Conservation (phyloP, 2,888 invertebrate species). For the Lycocerus yunnanus region DNA sequence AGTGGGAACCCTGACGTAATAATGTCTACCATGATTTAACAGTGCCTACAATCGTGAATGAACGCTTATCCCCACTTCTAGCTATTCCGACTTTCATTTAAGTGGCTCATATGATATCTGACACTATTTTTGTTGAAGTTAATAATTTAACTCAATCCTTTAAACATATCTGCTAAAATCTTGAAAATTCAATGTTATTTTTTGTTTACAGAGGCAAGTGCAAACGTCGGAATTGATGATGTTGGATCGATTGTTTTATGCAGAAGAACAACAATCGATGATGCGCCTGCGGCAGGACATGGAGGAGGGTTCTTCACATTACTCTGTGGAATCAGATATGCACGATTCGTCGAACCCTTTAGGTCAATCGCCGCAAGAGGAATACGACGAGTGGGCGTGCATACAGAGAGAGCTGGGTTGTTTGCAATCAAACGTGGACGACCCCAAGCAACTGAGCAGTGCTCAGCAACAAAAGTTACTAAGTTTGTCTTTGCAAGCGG, state of each 20-base stretch:
- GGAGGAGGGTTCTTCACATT: constrained; percentile 40
- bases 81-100: no score
- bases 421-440: constrained; percentile 37
- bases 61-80: no score
- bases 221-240: constrained; percentile 78
- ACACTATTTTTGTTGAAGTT: no score
- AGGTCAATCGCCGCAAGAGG: constrained; percentile 41
- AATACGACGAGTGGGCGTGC: constrained; percentile 71
- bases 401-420: constrained; percentile 68
- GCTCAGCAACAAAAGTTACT: not conserved
- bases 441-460: not conserved
- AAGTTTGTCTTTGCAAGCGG: not conserved
- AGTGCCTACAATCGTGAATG: no score
- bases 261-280: constrained; percentile 71
- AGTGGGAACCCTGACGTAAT: no score
- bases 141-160: no score
- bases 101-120: no score
- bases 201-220: constrained; percentile 64
- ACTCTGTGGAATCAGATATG: constrained; percentile 5
- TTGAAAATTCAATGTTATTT: not conserved
- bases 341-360: not conserved
- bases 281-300: constrained; percentile 63
- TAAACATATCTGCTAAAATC: no score
- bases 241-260: constrained; percentile 74
- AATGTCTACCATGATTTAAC: no score